phyloP scores from a whole-genome alignment of 2,797 vertebrate genomes.

The Darevskia nairensis region DNA sequence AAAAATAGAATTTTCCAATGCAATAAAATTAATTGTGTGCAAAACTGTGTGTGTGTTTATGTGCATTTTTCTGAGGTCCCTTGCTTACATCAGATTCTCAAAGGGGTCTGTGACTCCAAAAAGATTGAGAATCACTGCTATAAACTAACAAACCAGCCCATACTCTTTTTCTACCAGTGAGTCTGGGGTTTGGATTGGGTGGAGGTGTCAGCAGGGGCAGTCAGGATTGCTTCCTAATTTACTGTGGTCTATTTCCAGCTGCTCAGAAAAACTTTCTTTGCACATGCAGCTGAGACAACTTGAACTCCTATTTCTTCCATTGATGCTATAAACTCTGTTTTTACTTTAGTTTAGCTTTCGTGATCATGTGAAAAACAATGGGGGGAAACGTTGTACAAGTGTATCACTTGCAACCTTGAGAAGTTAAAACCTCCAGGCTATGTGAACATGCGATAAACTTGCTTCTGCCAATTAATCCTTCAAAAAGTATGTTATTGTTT shows the following conservation, averaged over 20 bases:
- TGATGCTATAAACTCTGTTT: background rate
- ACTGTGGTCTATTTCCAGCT: background rate
- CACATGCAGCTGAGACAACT: background rate
- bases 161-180: too few species aligned
- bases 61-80: too few species aligned
- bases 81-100: too few species aligned
- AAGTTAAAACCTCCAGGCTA: constrained; percentile 9
- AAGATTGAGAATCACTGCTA: too few species aligned
- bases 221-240: too few species aligned
- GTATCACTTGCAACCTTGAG: background rate
- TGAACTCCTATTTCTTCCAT: background rate
- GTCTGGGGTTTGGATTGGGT: background rate
- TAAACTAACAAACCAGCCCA: too few species aligned
- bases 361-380: constrained; percentile 14
- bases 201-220: too few species aligned
- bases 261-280: background rate
- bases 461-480: constrained; percentile 52
- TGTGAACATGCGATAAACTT: constrained; percentile 11
- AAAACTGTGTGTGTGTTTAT: too few species aligned
- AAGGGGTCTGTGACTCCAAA: too few species aligned
- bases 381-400: background rate
- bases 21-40: too few species aligned
- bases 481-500: background rate
- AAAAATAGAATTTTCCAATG: too few species aligned
- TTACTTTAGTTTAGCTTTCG: constrained; percentile 6